Evolutionary conservation across 2,888 invertebrate genomes (phyloP).

Genomic region (Chrysotoxum bicinctum): DNA sequence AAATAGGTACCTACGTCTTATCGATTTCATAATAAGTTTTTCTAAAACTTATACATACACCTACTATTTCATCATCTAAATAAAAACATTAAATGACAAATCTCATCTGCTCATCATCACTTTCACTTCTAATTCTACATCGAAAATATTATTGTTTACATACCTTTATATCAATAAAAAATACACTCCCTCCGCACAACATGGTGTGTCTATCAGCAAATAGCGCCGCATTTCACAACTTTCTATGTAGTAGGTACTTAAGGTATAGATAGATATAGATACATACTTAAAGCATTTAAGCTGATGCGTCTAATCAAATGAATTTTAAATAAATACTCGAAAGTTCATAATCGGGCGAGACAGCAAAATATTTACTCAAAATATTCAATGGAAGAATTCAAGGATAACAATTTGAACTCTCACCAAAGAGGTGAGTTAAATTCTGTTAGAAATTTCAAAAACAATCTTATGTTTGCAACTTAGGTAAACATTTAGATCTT

Average conservation of each 20-base stretch:
- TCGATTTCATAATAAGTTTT: neutral
- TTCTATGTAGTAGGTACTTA: too few species aligned
- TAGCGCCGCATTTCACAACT: too few species aligned
- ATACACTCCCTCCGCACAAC: neutral
- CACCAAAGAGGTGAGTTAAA: conserved; percentile 13
- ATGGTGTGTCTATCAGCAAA: neutral
- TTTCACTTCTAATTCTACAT: neutral
- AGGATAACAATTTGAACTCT: conserved; percentile 13
- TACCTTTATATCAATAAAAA: neutral
- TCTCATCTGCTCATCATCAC: neutral
- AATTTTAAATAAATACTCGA: neutral
- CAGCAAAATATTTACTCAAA: conserved; percentile 15
- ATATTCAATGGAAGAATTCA: neutral
- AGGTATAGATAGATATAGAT: neutral
- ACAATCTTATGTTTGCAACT: neutral
- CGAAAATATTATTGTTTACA: conserved; percentile 10
- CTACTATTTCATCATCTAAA: neutral
- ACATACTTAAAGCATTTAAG: too few species aligned
- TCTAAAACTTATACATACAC: too few species aligned
- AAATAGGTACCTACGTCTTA: neutral
- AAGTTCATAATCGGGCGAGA: conserved; percentile 12
- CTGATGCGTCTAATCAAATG: conserved; percentile 4
- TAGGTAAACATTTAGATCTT: conserved; percentile 1
- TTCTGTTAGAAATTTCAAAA: conserved; percentile 1
- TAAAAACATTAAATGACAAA: neutral